Evolutionary conservation across 2,113 vertebrate genomes (phyloP), one percentile per base, ranked within the genome.

Genomic region (Acrocephalus kingi): DNA sequence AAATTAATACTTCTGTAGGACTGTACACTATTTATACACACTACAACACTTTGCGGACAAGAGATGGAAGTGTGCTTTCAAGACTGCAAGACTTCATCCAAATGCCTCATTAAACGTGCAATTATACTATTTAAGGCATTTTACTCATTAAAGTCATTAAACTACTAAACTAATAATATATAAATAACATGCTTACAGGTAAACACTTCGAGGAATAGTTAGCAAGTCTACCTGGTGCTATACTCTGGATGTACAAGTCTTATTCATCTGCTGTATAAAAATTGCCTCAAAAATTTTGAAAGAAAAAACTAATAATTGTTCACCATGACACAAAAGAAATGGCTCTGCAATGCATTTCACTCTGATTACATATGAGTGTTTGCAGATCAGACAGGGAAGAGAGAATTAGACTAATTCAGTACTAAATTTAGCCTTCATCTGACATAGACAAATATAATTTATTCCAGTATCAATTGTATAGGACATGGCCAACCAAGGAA

Each of bases 381-480:
- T 91, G 73, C 87, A 94, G 72, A 55, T 59, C 8, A 3, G 31
- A 51, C 13, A 35, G 19, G n/a, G 16, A 20, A 69, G 16, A 48
- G 13, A 74, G 25, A 76, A 94, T 71, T 51, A 56, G n/a, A 37
- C 45, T 85, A 52, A 79, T 52, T 91, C 22, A 45, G 37, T 13
- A 28, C 45, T 63, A 84, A 89, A 83, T 54, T 82, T 75, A 56
- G 31, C 45, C 69, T 84, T 79, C 28, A 55, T 12, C n/a, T 72
- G 73, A 73, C 25, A 77, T 11, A 52, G 45, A 72, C 8, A 86
- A 87, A 84, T 19, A 56, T 2, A 11, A 20, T 27, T 83, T 77
- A 54, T 41, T 27, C 46, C 41, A 74, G 24, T 21, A 48, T n/a
- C 37, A 33, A 0, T 7, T 39, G 30, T 5, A 31, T 0, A 76